These are phyloP conservation scores for Varroa destructor DNA, from an alignment of 1,140 invertebrate species.

Conservation along the genomic window DNA sequence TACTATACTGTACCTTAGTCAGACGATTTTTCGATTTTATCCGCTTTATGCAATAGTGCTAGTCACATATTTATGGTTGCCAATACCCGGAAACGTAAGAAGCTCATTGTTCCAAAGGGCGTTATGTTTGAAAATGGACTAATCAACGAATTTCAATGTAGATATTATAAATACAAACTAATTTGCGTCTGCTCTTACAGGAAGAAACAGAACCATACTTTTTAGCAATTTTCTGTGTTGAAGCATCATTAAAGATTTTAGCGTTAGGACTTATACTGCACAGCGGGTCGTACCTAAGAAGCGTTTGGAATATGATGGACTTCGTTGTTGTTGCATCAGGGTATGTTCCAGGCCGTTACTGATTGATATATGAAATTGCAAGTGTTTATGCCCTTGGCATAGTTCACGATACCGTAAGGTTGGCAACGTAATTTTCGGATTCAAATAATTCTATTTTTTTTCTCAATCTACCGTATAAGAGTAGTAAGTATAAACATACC, in stretches of 20 bases:
- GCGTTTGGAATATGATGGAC: conserved; percentile 99
- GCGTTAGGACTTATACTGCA: conserved; percentile 98
- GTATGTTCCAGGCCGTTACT: conserved; percentile 52
- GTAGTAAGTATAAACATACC: too few relatives aligned
- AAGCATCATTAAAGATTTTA: conserved; percentile 98
- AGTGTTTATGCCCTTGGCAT: too few relatives aligned
- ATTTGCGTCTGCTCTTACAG: conserved; percentile 44
- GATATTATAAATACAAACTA: neutral
- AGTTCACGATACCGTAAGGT: too few relatives aligned
- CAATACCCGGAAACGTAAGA: too few relatives aligned
- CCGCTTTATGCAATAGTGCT: too few relatives aligned
- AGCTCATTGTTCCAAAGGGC: too few relatives aligned
- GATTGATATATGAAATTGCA: neutral
- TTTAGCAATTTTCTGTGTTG: conserved; percentile 99
- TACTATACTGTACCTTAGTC: too few relatives aligned
- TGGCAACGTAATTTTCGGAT: too few relatives aligned
- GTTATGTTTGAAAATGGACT: neutral
- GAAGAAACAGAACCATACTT: conserved; percentile 99
- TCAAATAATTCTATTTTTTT: too few relatives aligned
- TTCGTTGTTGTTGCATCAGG: conserved; percentile 99
- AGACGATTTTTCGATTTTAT: too few relatives aligned
- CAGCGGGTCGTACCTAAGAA: conserved; percentile 95
- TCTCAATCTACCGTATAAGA: too few relatives aligned
- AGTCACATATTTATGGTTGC: too few relatives aligned
- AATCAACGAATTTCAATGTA: neutral